These are phyloP conservation scores for Heliconius aoede DNA, from an alignment of 2,888 invertebrate species.

Conservation along the genomic window DNA sequence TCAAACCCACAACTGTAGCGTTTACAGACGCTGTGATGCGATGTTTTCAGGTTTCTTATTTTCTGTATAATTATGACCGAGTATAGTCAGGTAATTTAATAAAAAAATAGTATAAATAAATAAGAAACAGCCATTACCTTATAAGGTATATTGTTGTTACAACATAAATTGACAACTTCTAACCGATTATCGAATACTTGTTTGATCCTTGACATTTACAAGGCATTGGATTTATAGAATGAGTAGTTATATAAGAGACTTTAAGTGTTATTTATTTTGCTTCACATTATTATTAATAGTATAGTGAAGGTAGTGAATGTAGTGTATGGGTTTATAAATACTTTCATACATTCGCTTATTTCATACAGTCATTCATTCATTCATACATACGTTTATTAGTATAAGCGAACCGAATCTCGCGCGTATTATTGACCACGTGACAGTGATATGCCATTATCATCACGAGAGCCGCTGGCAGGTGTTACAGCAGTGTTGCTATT, in stretches of 20 bases:
- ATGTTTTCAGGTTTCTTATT: not conserved
- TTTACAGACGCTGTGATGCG: not conserved
- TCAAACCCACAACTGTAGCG: not conserved
- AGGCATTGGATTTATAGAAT: not conserved
- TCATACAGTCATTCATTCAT: not conserved
- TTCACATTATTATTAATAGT: not conserved
- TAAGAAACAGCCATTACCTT: not conserved
- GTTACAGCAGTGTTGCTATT: too few species aligned
- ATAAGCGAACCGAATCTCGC: not conserved
- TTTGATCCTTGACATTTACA: conserved; percentile 1
- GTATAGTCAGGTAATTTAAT: not conserved
- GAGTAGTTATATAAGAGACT: not conserved
- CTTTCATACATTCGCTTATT: not conserved
- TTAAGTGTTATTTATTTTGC: not conserved
- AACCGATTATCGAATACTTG: conserved; percentile 12
- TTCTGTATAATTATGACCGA: not conserved
- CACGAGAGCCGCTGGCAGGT: too few species aligned
- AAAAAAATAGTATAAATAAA: not conserved
- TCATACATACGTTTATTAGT: not conserved
- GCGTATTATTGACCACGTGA: too few species aligned
- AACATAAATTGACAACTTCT: conserved; percentile 9
- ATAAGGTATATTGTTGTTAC: conserved; percentile 8
- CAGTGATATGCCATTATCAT: too few species aligned
- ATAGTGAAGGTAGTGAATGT: too few species aligned
- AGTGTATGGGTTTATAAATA: not conserved